These are phyloP conservation scores for Cassiopea xamachana DNA, from an alignment of 30 jellyfish, hydroid and myxozoan genomes.

Conservation along the genomic window DNA sequence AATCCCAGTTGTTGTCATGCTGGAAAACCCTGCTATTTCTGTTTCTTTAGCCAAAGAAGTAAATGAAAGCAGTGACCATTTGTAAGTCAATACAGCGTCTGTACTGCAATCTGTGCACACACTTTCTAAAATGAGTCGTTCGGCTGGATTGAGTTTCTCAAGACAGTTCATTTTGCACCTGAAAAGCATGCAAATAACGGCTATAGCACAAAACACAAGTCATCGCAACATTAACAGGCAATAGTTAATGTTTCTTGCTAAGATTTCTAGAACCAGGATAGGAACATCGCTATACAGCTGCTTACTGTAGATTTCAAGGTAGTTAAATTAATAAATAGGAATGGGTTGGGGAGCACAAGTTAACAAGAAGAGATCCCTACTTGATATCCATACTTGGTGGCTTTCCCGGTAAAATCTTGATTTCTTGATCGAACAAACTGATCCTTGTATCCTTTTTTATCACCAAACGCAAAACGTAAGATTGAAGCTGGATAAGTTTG, in stretches of 20 bases:
- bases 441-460: slow-evolving; percentile 78
- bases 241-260: no score
- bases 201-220: not conserved
- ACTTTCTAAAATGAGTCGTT: slow-evolving; percentile 77
- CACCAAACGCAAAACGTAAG: slow-evolving; percentile 82
- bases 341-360: no score
- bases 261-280: no score
- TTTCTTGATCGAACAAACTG: slow-evolving; percentile 80
- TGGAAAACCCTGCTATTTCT: slow-evolving; percentile 45
- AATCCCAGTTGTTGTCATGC: slow-evolving; percentile 83
- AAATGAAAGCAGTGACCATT: slow-evolving; percentile 71
- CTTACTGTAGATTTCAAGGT: no score
- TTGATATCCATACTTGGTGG: slow-evolving; percentile 91
- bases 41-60: slow-evolving; percentile 8
- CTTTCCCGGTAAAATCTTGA: slow-evolving; percentile 74
- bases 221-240: no score
- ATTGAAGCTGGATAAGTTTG: slow-evolving; percentile 50
- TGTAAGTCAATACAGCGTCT: slow-evolving; percentile 38
- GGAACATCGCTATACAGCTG: no score
- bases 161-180: slow-evolving; percentile 92
- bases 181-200: not conserved
- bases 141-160: slow-evolving; percentile 79
- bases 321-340: no score
- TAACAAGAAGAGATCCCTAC: slow-evolving; percentile 52
- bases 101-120: slow-evolving; percentile 86